These are phyloP conservation scores for Presbytis comata DNA, from an alignment of 2,797 vertebrate genomes.

Conservation along the genomic window DNA sequence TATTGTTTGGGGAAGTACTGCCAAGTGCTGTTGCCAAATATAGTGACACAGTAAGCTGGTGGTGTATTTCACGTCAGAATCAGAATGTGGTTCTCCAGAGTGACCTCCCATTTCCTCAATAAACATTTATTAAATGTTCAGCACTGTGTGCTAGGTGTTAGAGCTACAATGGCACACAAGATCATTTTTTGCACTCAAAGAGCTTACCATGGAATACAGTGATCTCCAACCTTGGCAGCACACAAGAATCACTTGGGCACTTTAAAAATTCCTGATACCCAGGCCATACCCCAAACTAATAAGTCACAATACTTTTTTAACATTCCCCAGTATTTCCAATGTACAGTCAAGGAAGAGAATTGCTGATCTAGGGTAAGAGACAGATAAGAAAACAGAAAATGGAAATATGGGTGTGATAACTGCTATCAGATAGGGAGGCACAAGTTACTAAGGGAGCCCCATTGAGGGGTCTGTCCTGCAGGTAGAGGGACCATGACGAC, in stretches of 20 bases:
- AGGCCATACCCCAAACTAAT: not conserved
- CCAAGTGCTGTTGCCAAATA: conserved; percentile 53
- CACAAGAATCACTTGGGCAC: not conserved
- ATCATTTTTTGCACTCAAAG: not conserved
- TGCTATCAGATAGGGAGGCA: not conserved
- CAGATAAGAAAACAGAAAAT: not conserved
- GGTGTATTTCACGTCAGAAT: not conserved
- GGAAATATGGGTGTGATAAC: not conserved
- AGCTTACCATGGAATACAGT: not conserved
- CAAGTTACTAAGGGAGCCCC: not conserved
- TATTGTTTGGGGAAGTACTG: conserved; percentile 63
- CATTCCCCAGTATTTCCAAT: not conserved
- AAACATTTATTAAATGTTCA: not conserved
- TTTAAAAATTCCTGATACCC: not conserved
- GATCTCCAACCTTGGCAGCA: not conserved
- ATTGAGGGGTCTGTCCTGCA: too few species aligned
- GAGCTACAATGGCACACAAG: not conserved
- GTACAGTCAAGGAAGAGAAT: not conserved
- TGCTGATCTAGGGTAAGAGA: not conserved
- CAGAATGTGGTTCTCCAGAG: not conserved
- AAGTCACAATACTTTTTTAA: not conserved
- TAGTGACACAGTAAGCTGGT: not conserved
- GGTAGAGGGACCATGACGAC: not conserved
- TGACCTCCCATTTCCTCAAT: not conserved
- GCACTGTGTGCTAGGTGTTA: not conserved